Evolutionary conservation across 2,113 vertebrate species (phyloP), one percentile per base, ranked within the genome.

Genomic region (Puffinus mauretanicus): DNA sequence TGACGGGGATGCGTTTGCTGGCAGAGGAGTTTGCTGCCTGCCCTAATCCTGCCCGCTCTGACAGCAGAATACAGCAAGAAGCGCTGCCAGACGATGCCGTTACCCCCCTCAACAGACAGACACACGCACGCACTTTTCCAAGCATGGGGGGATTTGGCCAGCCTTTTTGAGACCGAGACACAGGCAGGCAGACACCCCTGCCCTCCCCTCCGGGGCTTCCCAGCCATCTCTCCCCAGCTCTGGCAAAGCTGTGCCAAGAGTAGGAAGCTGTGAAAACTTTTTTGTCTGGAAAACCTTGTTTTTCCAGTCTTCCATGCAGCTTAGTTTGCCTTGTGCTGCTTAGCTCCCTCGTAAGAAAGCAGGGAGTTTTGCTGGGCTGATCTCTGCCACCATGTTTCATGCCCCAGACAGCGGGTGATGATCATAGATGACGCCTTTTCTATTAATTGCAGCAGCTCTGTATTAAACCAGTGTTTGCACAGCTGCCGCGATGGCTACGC

Each of bases 41-140:
- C 29, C n/a, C n/a, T 8, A 5, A 9, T 10, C 30, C 42, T 57
- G 21, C 42, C 26, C 16, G 1, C 24, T 10, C 67, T 13, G 49
- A n/a, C 49, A n/a, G 70, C 52, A 38, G n/a, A 58, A 8, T 34
- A 13, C 47, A 30, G 64, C n/a, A 18, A 38, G 52, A 16, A 42
- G n/a, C 2, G 5, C 49, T 58, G 26, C 72, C 11, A 4, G 57
- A 57, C 2, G 0, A 32, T 32, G 49, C 22, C 3, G 27, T 34
- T 58, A 3, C 47, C 19, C 54, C 25, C 57, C 55, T 9, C 44
- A 6, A 6, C 32, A 44, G 47, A 14, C 62, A 42, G n/a, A 42
- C 21, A 6, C 2, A 15, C 7, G 2, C 6, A 44, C 1, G 1
- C 18, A 3, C 58, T 65, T 72, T 34, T 44, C 82, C 58, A 38